Conservation (phyloP, 1,140 invertebrate genomes). For the Maniola jurtina region DNA sequence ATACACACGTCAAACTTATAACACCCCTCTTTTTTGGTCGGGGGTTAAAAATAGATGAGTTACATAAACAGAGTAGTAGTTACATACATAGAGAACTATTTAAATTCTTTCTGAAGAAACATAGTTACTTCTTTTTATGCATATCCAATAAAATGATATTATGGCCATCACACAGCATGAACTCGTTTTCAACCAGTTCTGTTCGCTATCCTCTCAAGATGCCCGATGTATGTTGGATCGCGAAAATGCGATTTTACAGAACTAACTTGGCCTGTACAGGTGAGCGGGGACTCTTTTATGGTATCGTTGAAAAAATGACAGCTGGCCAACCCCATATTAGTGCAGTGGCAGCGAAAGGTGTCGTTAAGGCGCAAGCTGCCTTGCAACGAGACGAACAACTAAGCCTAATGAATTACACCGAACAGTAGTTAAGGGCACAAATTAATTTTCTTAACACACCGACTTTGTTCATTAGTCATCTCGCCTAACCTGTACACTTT, state of each 20-base stretch:
- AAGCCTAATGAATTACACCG: conserved; percentile 39
- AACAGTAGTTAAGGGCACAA: conserved; percentile 37
- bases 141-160: conserved; percentile 18
- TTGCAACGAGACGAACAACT: conserved; percentile 37
- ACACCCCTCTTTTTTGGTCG: too few relatives aligned
- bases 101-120: conserved; percentile 15
- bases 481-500: conserved; percentile 34
- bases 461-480: conserved; percentile 25
- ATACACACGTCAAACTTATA: too few relatives aligned
- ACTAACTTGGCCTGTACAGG: conserved; percentile 44
- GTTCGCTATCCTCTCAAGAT: conserved; percentile 30
- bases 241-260: conserved; percentile 38
- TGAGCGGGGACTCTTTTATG: conserved; percentile 48
- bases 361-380: conserved; percentile 44
- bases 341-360: conserved; percentile 54
- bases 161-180: conserved; percentile 21
- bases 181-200: conserved; percentile 24
- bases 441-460: conserved; percentile 48
- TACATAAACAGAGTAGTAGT: neutral
- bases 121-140: conserved; percentile 14
- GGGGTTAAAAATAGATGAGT: too few relatives aligned
- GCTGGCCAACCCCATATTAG: conserved; percentile 56
- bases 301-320: conserved; percentile 58
- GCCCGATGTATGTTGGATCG: conserved; percentile 30
- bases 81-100: conserved; percentile 15